A percentile compares a stretch with the other conserved stretches of the same genome.
These are phyloP conservation scores for Euglossa dilemma DNA, from an alignment of 1,140 invertebrate species.

Conservation along the genomic window DNA sequence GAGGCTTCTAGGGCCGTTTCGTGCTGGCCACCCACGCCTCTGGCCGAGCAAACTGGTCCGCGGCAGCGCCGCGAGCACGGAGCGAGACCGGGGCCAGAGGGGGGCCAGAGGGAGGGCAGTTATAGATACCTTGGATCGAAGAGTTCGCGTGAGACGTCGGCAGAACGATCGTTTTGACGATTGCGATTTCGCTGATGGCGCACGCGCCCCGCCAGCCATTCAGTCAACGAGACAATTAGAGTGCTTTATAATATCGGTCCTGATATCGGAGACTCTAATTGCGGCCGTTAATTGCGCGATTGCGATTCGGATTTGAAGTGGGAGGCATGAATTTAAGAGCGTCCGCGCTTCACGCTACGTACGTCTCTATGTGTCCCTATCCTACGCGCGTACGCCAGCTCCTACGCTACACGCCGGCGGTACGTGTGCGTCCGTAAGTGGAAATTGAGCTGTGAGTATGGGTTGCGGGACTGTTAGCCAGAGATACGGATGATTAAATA, in stretches of 20 bases:
- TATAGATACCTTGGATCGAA: constrained; percentile 66
- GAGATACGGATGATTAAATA: constrained; percentile 2
- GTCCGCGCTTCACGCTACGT: background rate
- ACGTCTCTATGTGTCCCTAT: background rate
- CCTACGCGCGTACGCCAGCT: too few relatives aligned
- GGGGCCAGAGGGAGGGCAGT: constrained; percentile 23
- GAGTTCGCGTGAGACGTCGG: constrained; percentile 65
- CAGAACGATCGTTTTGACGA: constrained; percentile 67
- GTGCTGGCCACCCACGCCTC: constrained; percentile 56
- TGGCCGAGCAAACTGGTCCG: constrained; percentile 39
- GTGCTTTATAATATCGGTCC: constrained; percentile 61
- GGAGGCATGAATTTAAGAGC: constrained; percentile 8
- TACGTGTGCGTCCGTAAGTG: background rate
- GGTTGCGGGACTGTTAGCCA: background rate
- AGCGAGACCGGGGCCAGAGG: too few relatives aligned
- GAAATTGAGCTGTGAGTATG: background rate
- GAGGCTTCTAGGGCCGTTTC: constrained; percentile 71
- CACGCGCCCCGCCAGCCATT: constrained; percentile 39
- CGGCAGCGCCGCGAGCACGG: constrained; percentile 12
- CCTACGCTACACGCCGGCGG: too few relatives aligned
- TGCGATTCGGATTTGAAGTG: constrained; percentile 15
- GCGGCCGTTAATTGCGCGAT: constrained; percentile 40
- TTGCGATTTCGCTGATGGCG: constrained; percentile 53
- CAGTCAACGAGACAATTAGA: constrained; percentile 64
- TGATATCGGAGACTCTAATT: constrained; percentile 45